Evolutionary conservation across 2,888 invertebrate genomes (phyloP).

Genomic region (Hirtodrosophila duncani): DNA sequence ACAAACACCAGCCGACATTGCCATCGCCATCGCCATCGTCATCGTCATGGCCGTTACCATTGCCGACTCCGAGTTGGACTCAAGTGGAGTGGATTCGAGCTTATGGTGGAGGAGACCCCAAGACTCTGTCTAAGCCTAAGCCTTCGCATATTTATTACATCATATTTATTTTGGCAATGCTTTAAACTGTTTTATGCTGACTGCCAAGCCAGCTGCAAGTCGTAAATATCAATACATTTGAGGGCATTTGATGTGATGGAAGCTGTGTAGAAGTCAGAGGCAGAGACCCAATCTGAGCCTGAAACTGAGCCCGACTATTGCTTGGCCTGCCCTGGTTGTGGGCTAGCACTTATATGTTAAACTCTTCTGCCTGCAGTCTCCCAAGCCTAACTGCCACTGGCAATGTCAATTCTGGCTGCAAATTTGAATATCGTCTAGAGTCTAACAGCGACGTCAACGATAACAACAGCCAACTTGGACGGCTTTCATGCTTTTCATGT

Average conservation of each 20-base stretch:
- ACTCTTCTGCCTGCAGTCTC: slow-evolving; percentile 22
- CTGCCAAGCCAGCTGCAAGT: slow-evolving; percentile 34
- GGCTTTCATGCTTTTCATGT: slow-evolving; percentile 69
- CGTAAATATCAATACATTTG: slow-evolving; percentile 48
- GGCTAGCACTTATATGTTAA: neutral
- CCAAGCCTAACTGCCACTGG: slow-evolving; percentile 36
- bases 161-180: slow-evolving; percentile 52
- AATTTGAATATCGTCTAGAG: slow-evolving; percentile 47
- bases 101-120: slow-evolving; percentile 15
- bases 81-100: too few relatives aligned
- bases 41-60: too few relatives aligned
- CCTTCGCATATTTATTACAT: slow-evolving; percentile 44
- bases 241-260: slow-evolving; percentile 21
- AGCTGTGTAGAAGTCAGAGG: slow-evolving; percentile 16
- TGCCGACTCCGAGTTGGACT: too few relatives aligned
- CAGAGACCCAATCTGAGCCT: slow-evolving; percentile 15
- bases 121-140: slow-evolving; percentile 37
- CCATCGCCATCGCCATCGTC: slow-evolving; percentile 6
- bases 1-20: too few relatives aligned
- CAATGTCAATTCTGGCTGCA: slow-evolving; percentile 51
- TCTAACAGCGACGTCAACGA: too few relatives aligned
- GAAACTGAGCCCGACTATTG: neutral
- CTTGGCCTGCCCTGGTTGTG: neutral
- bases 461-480: too few relatives aligned
- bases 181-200: slow-evolving; percentile 45